Conservation (phyloP, 2,888 invertebrate species). For the Agrilus cyanescens region DNA sequence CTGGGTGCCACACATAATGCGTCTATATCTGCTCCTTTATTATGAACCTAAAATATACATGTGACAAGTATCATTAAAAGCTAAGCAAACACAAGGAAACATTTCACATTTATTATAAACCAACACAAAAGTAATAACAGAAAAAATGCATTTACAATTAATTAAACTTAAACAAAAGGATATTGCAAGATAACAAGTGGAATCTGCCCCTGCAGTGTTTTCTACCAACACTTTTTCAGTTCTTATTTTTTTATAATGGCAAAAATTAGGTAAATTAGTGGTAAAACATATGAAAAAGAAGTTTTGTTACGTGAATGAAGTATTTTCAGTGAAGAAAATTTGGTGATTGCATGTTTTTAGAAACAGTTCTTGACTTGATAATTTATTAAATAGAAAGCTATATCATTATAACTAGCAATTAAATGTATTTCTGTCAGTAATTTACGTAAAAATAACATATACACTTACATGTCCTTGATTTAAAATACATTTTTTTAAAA, state of each 20-base stretch:
- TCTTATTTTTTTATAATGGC: too few relatives aligned
- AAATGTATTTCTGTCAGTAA: not conserved
- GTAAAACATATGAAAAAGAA: too few relatives aligned
- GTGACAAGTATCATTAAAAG: slow-evolving; percentile 2
- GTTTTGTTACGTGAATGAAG: too few relatives aligned
- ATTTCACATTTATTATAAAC: not conserved
- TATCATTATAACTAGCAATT: not conserved
- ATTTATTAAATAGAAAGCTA: too few relatives aligned
- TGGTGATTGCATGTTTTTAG: too few relatives aligned
- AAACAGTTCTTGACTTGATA: too few relatives aligned
- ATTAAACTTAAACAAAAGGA: not conserved
- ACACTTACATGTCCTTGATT: not conserved
- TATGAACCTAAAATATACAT: slow-evolving; percentile 55
- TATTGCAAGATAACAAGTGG: too few relatives aligned
- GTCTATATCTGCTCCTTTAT: slow-evolving; percentile 97
- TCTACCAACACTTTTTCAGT: too few relatives aligned
- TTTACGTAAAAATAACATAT: not conserved
- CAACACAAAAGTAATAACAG: not conserved
- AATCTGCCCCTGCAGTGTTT: too few relatives aligned
- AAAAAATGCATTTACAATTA: slow-evolving; percentile 1
- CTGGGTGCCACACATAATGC: slow-evolving; percentile 95
- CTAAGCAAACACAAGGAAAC: not conserved
- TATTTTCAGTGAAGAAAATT: too few relatives aligned
- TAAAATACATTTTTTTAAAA: not conserved
- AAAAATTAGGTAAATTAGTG: too few relatives aligned